A percentile compares a stretch with the other conserved stretches of the same genome.
These are phyloP conservation scores for Protophormia terraenovae DNA, from an alignment of 2,888 invertebrate genomes.

Conservation along the genomic window DNA sequence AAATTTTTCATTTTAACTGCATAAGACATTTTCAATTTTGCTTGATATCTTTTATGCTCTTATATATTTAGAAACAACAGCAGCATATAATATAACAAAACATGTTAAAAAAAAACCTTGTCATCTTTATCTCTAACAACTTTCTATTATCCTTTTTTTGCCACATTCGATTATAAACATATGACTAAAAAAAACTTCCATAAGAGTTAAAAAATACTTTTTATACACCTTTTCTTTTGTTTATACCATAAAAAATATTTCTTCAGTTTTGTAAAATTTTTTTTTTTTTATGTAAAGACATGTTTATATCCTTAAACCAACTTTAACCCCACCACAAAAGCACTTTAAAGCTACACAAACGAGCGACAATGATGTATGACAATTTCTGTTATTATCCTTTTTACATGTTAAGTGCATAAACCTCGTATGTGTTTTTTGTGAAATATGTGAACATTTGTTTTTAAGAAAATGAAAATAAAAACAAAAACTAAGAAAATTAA, in stretches of 20 bases:
- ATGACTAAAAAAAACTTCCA: no score
- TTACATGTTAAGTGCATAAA: constrained; percentile 19
- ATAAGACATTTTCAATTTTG: not conserved
- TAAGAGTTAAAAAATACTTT: not conserved
- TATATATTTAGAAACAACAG: not conserved
- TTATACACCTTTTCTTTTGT: not conserved
- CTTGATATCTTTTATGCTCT: not conserved
- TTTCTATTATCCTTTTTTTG: not conserved
- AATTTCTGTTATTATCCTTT: constrained; percentile 1
- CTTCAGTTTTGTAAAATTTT: not conserved
- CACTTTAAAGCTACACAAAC: not conserved
- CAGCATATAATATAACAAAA: not conserved
- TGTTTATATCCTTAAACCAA: constrained; percentile 21
- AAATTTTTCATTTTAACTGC: no score
- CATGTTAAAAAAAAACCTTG: not conserved
- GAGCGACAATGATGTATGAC: constrained; percentile 9
- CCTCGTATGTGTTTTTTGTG: not conserved
- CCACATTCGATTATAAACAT: no score
- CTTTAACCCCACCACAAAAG: constrained; percentile 20
- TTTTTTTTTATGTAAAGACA: not conserved
- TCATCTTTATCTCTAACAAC: not conserved
- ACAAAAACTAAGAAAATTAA: constrained; percentile 50
- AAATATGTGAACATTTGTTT: constrained; percentile 2
- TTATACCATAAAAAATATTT: not conserved
- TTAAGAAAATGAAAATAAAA: constrained; percentile 34